A percentile compares a stretch with the other conserved stretches of the same genome.
Evolutionary conservation across 2,113 vertebrate genomes (phyloP).

Genomic region (Colius striatus): DNA sequence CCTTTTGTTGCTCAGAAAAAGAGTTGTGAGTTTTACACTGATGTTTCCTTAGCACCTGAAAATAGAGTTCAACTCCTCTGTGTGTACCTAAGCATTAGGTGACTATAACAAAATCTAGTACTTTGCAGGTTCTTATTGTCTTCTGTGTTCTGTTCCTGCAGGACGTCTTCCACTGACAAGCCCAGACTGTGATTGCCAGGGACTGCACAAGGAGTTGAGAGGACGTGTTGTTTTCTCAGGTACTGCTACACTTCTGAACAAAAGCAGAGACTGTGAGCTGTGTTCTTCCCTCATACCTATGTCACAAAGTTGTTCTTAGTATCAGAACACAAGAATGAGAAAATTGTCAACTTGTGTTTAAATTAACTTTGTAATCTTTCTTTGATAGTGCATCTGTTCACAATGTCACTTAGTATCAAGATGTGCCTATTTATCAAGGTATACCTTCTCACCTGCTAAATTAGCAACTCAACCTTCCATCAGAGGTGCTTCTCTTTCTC

Average conservation of each 20-base stretch:
- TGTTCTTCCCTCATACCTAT: not conserved
- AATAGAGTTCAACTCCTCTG: rapidly evolving
- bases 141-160: not conserved
- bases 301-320: not conserved
- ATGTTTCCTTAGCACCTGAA: not conserved
- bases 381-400: not conserved
- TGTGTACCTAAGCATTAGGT: not conserved
- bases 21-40: rapidly evolving
- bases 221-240: not conserved
- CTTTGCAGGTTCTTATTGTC: not conserved
- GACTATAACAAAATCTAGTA: not conserved
- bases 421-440: not conserved
- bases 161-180: not conserved
- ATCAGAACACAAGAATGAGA: not conserved
- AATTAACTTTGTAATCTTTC: not conserved
- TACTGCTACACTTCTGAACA: not conserved
- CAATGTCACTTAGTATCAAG: not conserved
- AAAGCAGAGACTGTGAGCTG: not conserved
- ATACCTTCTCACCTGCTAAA: not conserved
- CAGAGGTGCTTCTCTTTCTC: not conserved
- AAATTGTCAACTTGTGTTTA: not conserved
- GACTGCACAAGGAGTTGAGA: rapidly evolving
- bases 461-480: not conserved
- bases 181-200: not conserved
- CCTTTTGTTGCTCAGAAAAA: not conserved